phyloP scores from a whole-genome alignment of 2,113 vertebrate genomes.

The Puma concolor region DNA sequence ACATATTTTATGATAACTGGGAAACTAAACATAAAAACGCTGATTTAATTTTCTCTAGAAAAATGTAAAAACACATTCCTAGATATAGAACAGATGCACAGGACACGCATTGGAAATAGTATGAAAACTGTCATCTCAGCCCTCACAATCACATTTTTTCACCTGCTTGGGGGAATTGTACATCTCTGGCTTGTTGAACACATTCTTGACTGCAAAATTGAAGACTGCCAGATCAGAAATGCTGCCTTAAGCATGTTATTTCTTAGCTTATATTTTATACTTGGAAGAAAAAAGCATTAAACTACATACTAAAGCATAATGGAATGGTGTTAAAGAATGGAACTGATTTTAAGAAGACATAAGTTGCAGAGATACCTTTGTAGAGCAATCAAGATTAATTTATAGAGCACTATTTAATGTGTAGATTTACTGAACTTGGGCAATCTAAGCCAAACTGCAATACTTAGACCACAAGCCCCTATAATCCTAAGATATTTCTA shows the following conservation, averaged over 20 bases:
- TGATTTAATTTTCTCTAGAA: conserved; percentile 64
- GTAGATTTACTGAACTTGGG: conserved; percentile 30
- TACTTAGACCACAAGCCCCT: neutral
- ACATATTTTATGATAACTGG: conserved; percentile 34
- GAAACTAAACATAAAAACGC: conserved; percentile 48
- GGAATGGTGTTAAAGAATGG: conserved; percentile 31
- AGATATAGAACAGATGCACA: conserved; percentile 39
- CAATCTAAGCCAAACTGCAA: conserved; percentile 8
- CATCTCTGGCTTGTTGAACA: conserved; percentile 42
- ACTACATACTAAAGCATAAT: neutral
- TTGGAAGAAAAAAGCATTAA: conserved; percentile 41
- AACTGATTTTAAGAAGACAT: neutral
- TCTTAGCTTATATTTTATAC: conserved; percentile 62
- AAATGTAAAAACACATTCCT: conserved; percentile 5
- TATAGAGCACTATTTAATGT: conserved; percentile 17
- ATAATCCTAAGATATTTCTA: conserved; percentile 3
- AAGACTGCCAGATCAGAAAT: conserved; percentile 48
- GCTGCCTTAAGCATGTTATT: conserved; percentile 42
- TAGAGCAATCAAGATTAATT: conserved; percentile 53
- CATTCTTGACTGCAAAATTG: conserved; percentile 50
- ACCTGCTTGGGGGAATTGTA: conserved; percentile 56
- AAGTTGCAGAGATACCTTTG: conserved; percentile 32
- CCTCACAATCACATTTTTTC: conserved; percentile 7
- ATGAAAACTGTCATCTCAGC: conserved; percentile 30
- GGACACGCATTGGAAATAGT: neutral